Evolutionary conservation across 2,797 vertebrate genomes (phyloP), one percentile per base, ranked within the genome.

Genomic region (Emys orbicularis): DNA sequence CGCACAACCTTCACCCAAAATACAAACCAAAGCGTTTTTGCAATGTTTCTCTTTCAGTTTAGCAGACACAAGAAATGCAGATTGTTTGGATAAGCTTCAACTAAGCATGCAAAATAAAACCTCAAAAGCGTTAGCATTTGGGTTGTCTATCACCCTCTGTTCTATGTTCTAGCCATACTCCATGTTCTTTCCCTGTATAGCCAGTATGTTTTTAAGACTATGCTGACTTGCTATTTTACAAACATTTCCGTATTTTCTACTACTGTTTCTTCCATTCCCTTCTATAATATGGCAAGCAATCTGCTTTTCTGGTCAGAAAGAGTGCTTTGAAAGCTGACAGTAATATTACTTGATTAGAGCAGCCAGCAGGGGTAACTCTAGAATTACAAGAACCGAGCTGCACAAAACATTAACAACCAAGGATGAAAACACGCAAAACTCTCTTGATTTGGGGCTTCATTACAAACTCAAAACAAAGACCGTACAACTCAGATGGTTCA

Each of bases 191-290:
- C 72, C 85, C 72, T 87, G 83, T 13, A n/a, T 84, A 84, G 8
- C 84, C 89, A 87, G 37, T 89, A 89, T 83, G 84, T n/a, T 92
- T 91, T 82, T 88, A 91, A 87, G 80, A 84, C 77, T 88, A 77
- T 3, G 34, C 7, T 93, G 82, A 91, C 47, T 52, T 61, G 12
- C 6, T 53, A 80, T 87, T 84, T 90, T 49, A 91, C 59, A 92
- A 89, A 49, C 77, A 23, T 54, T 23, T 37, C 85, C 54, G 29
- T 34, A 27, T 19, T 92, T 74, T 50, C 88, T 8, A 16, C 74
- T 86, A 31, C 25, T 86, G 53, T 61, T 87, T 90, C 34, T 65
- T 77, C 84, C n/a, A 25, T 34, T 88, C 84, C 56, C 52, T 88
- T 68, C 72, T 25, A 81, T 74, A 65, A 44, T 54, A 83, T 9